These are phyloP conservation scores for Tricholauxania praeusta DNA, from an alignment of 2,888 invertebrate genomes.

Conservation along the genomic window DNA sequence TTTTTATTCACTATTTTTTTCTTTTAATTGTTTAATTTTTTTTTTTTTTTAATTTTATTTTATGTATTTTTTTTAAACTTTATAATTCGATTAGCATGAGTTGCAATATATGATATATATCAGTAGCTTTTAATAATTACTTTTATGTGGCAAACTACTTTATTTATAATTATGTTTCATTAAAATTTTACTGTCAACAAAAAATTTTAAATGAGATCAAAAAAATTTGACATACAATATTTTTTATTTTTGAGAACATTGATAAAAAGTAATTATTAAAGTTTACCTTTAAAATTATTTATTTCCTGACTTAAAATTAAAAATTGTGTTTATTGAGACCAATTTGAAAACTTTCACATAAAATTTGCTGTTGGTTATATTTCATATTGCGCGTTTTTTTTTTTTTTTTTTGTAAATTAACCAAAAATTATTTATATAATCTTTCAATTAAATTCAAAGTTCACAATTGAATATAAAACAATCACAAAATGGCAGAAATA, in stretches of 20 bases:
- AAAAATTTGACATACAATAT: slow-evolving; percentile 7
- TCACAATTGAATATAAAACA: slow-evolving; percentile 52
- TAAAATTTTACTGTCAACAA: slow-evolving; percentile 44
- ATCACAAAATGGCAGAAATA: slow-evolving; percentile 61
- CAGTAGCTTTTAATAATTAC: slow-evolving; percentile 18
- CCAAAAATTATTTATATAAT: slow-evolving; percentile 48
- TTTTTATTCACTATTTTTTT: slow-evolving; percentile 46
- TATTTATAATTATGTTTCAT: neutral
- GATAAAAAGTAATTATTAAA: slow-evolving; percentile 7
- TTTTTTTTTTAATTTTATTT: slow-evolving; percentile 16
- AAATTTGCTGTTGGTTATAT: slow-evolving; percentile 40
- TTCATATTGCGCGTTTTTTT: slow-evolving; percentile 8
- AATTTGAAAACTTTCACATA: slow-evolving; percentile 63
- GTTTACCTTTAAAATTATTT: slow-evolving; percentile 45
- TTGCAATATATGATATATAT: slow-evolving; percentile 39
- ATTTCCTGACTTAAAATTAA: slow-evolving; percentile 32
- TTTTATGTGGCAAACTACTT: slow-evolving; percentile 11
- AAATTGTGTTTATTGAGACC: slow-evolving; percentile 60
- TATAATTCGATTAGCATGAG: slow-evolving; percentile 29
- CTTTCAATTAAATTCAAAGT: slow-evolving; percentile 49
- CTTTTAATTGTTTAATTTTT: slow-evolving; percentile 45
- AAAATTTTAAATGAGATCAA: slow-evolving; percentile 21
- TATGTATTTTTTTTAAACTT: slow-evolving; percentile 4
- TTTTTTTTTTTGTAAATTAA: slow-evolving; percentile 19
- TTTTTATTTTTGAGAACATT: slow-evolving; percentile 26